Conservation (phyloP, 2,888 invertebrate genomes). For the Lasius platythorax region DNA sequence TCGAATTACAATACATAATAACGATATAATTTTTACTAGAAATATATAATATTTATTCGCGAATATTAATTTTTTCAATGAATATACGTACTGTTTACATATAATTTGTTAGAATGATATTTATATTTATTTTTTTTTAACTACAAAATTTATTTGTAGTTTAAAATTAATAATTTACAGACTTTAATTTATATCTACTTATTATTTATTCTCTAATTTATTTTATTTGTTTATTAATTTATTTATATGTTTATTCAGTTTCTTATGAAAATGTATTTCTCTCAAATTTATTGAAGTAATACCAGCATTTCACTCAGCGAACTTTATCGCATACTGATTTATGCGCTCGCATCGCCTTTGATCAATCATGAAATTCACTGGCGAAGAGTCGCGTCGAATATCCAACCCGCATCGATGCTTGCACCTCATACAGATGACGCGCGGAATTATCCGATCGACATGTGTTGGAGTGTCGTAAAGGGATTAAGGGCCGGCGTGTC, state of each 20-base stretch:
- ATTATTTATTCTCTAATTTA: constrained; percentile 1
- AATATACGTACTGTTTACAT: not conserved
- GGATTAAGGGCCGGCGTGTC: constrained; percentile 51
- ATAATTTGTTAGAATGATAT: constrained; percentile 11
- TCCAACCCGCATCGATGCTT: constrained; percentile 56
- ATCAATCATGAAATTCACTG: constrained; percentile 40
- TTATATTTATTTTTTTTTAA: not conserved
- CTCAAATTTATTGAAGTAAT: constrained; percentile 15
- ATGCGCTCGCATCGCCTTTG: constrained; percentile 43
- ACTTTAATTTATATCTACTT: constrained; percentile 3
- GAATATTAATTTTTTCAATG: constrained; percentile 12
- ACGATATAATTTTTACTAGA: constrained; percentile 12
- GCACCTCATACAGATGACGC: constrained; percentile 58
- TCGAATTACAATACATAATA: constrained; percentile 1
- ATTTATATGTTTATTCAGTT: not conserved
- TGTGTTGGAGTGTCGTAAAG: constrained; percentile 54
- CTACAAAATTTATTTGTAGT: not conserved
- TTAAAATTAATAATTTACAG: not conserved
- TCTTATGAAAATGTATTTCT: not conserved
- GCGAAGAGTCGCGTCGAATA: constrained; percentile 33
- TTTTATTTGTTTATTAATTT: constrained; percentile 2
- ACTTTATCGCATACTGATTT: constrained; percentile 38
- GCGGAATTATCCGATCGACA: constrained; percentile 56
- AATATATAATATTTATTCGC: constrained; percentile 4
- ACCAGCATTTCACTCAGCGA: not conserved